Conservation (phyloP, 2,797 vertebrate species). For the Siniperca obscura region DNA sequence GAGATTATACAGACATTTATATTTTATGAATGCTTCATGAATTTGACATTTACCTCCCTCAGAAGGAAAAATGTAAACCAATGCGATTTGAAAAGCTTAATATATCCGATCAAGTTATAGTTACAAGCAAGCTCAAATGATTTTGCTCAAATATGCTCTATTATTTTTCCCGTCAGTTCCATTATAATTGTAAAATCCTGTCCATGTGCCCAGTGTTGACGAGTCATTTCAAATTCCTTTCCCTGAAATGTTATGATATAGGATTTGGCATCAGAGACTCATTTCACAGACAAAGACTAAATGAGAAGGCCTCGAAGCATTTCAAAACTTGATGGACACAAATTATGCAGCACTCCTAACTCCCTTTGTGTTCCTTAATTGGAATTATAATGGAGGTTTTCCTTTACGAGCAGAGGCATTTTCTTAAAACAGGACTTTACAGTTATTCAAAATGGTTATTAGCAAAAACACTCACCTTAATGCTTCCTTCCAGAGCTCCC, state of each 20-base stretch:
- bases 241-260: conserved; percentile 77
- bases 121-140: conserved; percentile 38
- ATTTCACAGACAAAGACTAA: conserved; percentile 81
- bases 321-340: conserved; percentile 84
- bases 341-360: conserved; percentile 81
- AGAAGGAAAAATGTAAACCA: conserved; percentile 28
- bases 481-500: conserved; percentile 71
- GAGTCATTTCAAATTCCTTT: conserved; percentile 75
- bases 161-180: conserved; percentile 57
- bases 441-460: conserved; percentile 81
- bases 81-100: conserved; percentile 20
- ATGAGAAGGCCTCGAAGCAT: conserved; percentile 82
- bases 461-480: conserved; percentile 81
- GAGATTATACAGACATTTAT: conserved; percentile 27
- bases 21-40: conserved; percentile 42
- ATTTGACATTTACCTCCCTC: conserved; percentile 20
- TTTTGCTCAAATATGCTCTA: conserved; percentile 47
- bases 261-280: conserved; percentile 73
- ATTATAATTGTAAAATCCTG: conserved; percentile 62
- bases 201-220: conserved; percentile 70
- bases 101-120: conserved; percentile 26
- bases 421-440: conserved; percentile 81
- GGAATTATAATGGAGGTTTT: conserved; percentile 83
- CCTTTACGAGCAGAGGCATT: conserved; percentile 73
- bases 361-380: conserved; percentile 84